Conservation (phyloP, 2,113 vertebrate species). For the Pseudorhombus dupliciocellatus region DNA sequence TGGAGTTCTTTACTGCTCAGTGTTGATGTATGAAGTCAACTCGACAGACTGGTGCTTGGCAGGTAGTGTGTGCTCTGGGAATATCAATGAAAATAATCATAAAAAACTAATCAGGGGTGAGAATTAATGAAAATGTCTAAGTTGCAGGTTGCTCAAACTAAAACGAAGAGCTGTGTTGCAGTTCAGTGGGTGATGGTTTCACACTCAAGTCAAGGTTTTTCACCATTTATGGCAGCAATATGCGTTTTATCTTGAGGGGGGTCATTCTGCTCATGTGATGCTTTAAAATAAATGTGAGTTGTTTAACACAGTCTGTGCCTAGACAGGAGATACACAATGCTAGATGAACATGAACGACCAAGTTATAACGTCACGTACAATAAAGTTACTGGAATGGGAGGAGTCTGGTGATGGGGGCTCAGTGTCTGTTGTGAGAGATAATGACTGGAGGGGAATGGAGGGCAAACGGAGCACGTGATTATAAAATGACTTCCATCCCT, state of each 20-base stretch:
- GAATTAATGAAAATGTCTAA: neutral
- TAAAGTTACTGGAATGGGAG: neutral
- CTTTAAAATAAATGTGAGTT: neutral
- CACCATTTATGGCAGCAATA: neutral
- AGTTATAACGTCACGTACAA: constrained; percentile 9
- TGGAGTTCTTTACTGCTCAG: neutral
- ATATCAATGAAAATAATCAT: too few species aligned
- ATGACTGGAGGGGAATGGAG: neutral
- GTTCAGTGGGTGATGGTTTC: neutral
- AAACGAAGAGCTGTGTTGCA: neutral
- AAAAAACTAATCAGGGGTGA: too few species aligned
- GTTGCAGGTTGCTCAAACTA: neutral
- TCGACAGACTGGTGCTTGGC: neutral
- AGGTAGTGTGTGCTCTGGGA: too few species aligned
- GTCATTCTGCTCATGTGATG: constrained; percentile 1
- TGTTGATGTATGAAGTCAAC: neutral
- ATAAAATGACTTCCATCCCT: neutral
- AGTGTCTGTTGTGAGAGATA: neutral
- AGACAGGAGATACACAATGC: neutral
- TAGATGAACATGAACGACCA: neutral
- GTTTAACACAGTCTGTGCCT: neutral
- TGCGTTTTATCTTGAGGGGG: neutral
- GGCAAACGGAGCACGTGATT: neutral
- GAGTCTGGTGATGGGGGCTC: neutral
- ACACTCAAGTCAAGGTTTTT: neutral